Evolutionary conservation across 2,113 vertebrate genomes (phyloP).

Genomic region (Ornithorhynchus anatinus): DNA sequence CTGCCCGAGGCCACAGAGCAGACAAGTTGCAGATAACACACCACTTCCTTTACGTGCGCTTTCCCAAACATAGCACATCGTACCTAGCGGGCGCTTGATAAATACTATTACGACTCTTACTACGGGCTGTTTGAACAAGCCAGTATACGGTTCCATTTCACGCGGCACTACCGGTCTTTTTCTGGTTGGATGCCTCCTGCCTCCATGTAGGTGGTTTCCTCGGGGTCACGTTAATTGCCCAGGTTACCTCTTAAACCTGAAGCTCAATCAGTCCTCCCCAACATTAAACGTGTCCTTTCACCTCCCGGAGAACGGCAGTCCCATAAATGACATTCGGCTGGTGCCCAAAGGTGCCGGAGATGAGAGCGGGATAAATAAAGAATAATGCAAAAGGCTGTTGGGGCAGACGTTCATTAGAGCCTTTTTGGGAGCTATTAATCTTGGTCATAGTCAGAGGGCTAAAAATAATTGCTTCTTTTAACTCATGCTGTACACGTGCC

Average conservation of each 20-base stretch:
- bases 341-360: slow-evolving; percentile 89
- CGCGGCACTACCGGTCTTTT: no score
- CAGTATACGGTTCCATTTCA: not conserved
- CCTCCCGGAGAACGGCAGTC: slow-evolving; percentile 60
- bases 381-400: slow-evolving; percentile 87
- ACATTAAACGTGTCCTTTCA: slow-evolving; percentile 72
- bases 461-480: slow-evolving; percentile 91
- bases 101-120: no score
- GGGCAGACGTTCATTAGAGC: slow-evolving; percentile 92
- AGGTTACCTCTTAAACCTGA: slow-evolving; percentile 35
- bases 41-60: no score
- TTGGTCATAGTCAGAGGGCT: slow-evolving; percentile 83
- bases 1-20: no score
- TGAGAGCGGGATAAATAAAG: slow-evolving; percentile 87
- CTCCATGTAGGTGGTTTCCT: slow-evolving; percentile 3
- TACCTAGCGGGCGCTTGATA: no score
- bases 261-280: slow-evolving; percentile 40
- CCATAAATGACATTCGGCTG: slow-evolving; percentile 84
- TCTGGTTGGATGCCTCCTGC: not conserved
- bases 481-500: slow-evolving; percentile 82
- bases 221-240: slow-evolving; percentile 28
- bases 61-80: no score
- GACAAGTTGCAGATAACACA: no score
- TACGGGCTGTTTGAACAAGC: no score
- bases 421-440: slow-evolving; percentile 95